These are phyloP conservation scores for Nasua narica DNA, from an alignment of 2,797 vertebrate genomes.

Conservation along the genomic window DNA sequence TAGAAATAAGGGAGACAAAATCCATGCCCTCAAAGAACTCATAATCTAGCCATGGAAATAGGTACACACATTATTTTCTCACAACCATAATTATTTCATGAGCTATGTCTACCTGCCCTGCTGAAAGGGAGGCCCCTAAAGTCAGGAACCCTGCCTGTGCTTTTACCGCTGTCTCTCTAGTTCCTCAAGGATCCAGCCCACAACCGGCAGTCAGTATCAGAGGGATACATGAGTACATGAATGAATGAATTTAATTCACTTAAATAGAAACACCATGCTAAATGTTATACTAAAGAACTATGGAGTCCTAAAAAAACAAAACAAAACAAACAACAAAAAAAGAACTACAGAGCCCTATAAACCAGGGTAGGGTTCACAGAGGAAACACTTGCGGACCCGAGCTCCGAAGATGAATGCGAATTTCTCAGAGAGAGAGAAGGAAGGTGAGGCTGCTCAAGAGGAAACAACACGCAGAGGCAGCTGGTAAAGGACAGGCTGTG, in stretches of 20 bases:
- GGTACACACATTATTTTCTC: not conserved
- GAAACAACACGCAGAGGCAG: not conserved
- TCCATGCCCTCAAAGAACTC: not conserved
- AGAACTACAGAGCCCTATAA: not conserved
- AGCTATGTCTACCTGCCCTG: not conserved
- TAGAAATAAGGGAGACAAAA: not conserved
- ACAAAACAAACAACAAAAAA: not conserved
- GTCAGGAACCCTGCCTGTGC: not conserved
- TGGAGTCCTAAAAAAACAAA: not conserved
- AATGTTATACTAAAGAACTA: not conserved
- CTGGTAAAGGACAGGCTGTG: not conserved
- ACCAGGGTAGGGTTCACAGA: not conserved
- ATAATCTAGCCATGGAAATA: not conserved
- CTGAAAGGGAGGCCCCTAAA: not conserved
- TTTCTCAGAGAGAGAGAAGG: not conserved
- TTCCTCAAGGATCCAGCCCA: not conserved
- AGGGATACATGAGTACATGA: not conserved
- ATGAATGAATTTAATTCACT: not conserved
- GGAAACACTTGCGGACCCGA: not conserved
- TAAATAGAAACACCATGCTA: not conserved
- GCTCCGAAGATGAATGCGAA: not conserved
- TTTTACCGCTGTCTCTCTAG: not conserved
- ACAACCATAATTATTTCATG: not conserved
- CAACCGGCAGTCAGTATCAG: not conserved
- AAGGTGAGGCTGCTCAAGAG: not conserved